These are phyloP conservation scores for Timema podura DNA, from an alignment of 2,888 invertebrate genomes.

Conservation along the genomic window DNA sequence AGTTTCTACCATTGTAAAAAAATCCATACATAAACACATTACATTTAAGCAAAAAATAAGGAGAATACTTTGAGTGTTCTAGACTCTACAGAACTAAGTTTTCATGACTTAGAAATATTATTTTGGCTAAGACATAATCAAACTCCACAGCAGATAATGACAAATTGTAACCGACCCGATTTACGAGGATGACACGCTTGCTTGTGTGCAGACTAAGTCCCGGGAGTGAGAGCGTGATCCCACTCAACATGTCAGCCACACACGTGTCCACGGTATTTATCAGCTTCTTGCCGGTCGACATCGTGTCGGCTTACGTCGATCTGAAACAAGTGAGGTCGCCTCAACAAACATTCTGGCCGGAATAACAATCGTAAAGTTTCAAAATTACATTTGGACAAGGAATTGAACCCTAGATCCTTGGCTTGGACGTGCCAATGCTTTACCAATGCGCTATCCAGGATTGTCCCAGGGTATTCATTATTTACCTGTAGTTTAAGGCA, in stretches of 20 bases:
- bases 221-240: slow-evolving; percentile 52
- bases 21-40: not conserved
- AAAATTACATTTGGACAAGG: no score
- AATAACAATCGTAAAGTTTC: no score
- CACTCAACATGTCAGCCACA: slow-evolving; percentile 55
- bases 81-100: not conserved
- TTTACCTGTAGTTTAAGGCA: no score
- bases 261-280: slow-evolving; percentile 50
- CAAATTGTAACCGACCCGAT: slow-evolving; percentile 45
- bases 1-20: no score
- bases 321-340: no score
- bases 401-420: no score
- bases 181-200: slow-evolving; percentile 51
- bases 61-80: not conserved
- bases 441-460: no score
- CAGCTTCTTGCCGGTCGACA: slow-evolving; percentile 38
- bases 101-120: slow-evolving; percentile 13
- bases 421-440: no score
- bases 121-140: not conserved
- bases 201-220: slow-evolving; percentile 50
- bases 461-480: no score
- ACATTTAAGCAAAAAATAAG: not conserved
- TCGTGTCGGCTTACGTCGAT: no score
- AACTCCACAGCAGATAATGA: no score
- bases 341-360: no score